Evolutionary conservation across 2,888 invertebrate genomes (phyloP), one percentile per base, ranked within the genome.

Genomic region (Ypsolopha scabrella): DNA sequence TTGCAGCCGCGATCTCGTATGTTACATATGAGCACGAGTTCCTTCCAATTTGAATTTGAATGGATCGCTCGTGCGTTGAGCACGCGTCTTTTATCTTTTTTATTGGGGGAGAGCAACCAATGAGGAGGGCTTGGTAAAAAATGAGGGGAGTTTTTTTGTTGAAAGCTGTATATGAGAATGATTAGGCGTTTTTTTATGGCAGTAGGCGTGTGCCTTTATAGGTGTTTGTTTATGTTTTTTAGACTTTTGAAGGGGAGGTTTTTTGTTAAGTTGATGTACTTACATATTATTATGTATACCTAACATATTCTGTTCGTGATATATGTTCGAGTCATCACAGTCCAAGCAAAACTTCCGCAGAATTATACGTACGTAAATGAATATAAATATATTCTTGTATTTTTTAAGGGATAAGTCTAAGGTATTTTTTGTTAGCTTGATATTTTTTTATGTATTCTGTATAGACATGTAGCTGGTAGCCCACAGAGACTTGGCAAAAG

Each of bases 41-140:
- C 75, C 74, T 75, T 75, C 71, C 69, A 68, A 75, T 80, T 79
- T 76, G 72, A 77, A 76, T 76, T 72, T 79, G 73, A 75, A 78
- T 73, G 74, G 74, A 57, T 64, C 71, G 63, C 75, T 73, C 74
- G 78, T 74, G 80, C 72, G 66, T 66, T 60, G 59, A 63, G 67
- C 78, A 75, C 79, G 80, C 79, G 78, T 75, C 76, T 80, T 79
- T 80, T 71, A 62, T 72, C 79, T 83, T 85, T 86, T 86, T 85
- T 81, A 73, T 68, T 72, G 70, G 72, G 70, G 63, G 64, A 52
- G 57, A 55, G 56, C 52, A 69, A 61, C 85, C 86, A 86, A 86
- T 85, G 66, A 66, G 67, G 60, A 59, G 9, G 58, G 58, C 61
- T 73, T 71, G 73, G 66, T 63, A 75, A 82, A 82, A 81, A 80